Base-by-base conservation (phyloP, 2,113 vertebrate genomes). In the Zosterops japonicus region DNA sequence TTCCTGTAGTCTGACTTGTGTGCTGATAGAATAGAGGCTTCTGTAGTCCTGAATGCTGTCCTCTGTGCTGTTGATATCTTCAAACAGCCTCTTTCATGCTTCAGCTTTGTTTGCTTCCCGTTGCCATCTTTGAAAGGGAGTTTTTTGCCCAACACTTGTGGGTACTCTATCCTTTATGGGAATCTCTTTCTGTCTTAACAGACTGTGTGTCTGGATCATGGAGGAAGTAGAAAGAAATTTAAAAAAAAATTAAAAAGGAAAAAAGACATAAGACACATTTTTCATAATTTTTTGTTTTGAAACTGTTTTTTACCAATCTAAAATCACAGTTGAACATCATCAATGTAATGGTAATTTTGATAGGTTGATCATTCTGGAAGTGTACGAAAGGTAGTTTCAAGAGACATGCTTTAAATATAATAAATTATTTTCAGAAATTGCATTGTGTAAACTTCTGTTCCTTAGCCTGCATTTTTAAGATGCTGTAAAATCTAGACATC, bases 241-340 rank as follows among this genome's bases (percentile, higher is more conserved):
- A 21, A 27, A 39, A 28, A 14, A 29, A 35, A 6, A 3, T 3
- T 9, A 5, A 8, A 8, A 35, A 29, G 6, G 1, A 2, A 17
- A 23, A 69, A 64, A 11, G 3, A 21, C 3, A 21, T 28, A 47
- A 28, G 2, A 50, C 56, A 25, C 5, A 2, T 28, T 56, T 80
- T 77, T 13, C 3, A 4, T 56, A 14, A 6, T 23, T 80, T 56
- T 69, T 50, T 2, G 1, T 18, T 70, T 89, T 78, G 9, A 20
- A 93, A n/a, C 20, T 42, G 2, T 7, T 61, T 71, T 60, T 75
- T 87, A 39, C 11, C 27, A 35, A 17, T 49, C 17, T 39, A 28
- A 70, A 82, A 50, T 90, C 33, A 42, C 41, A 55, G 4, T 47
- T 71, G 24, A 61, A 50, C 28, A 55, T 83, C 18, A 33, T 79